phyloP scores from a whole-genome alignment of 2,113 vertebrate species.

The Hypanus sabinus region DNA sequence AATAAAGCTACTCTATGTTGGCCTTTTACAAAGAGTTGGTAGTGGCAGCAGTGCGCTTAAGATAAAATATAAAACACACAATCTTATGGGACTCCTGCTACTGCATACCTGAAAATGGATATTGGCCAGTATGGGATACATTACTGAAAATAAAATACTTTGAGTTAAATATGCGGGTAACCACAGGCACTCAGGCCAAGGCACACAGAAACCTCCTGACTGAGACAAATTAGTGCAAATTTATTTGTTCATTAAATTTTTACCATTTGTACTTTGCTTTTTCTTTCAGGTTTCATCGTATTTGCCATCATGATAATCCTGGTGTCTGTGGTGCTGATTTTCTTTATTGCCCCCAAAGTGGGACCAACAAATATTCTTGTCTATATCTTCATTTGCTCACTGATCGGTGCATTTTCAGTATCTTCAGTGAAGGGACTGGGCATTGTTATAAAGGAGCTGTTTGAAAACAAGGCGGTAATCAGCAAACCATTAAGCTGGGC shows the following conservation, averaged over 20 bases:
- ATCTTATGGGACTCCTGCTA: neutral
- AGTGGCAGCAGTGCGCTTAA: neutral
- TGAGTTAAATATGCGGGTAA: neutral
- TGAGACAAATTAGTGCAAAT: neutral
- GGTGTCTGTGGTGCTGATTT: slow-evolving; percentile 54
- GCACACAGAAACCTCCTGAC: too few relatives aligned
- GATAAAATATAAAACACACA: neutral
- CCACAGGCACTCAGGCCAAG: neutral
- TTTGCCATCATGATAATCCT: slow-evolving; percentile 56
- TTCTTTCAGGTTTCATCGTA: slow-evolving; percentile 54
- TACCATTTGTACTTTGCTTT: neutral
- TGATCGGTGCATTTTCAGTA: slow-evolving; percentile 70
- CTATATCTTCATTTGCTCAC: slow-evolving; percentile 65
- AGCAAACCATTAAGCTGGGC: slow-evolving; percentile 56
- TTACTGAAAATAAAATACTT: neutral
- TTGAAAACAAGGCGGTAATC: slow-evolving; percentile 55
- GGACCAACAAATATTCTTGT: slow-evolving; percentile 65
- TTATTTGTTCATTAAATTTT: neutral
- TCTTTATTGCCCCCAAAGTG: slow-evolving; percentile 56
- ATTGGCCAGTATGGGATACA: neutral
- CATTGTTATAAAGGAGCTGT: slow-evolving; percentile 60
- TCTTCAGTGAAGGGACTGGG: slow-evolving; percentile 70
- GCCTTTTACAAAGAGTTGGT: neutral
- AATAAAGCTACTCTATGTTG: neutral
- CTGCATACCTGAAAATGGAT: neutral